Evolutionary conservation across 2,888 invertebrate species (phyloP), one percentile per base, ranked within the genome.

Genomic region (Alviniconcha strummeri): DNA sequence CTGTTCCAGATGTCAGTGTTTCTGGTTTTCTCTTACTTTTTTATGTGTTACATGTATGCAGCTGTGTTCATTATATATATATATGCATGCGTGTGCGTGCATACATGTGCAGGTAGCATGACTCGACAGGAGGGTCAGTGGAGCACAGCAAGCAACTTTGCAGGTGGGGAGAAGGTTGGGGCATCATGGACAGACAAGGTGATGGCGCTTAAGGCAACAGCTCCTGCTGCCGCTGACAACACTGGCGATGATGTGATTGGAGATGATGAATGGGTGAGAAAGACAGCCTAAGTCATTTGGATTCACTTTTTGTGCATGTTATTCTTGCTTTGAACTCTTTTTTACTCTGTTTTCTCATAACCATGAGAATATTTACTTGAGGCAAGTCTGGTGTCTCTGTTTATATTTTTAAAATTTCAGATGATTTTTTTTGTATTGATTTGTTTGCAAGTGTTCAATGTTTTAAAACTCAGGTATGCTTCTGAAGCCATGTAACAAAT

Each of bases 171-270:
- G 57, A 83, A 86, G 57, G 91, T 91, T 8, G 92, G 92, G 0
- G 88, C 84, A n/a, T 90, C 89, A 4, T 92, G 92, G 92, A 92
- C 92, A 57, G 91, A 92, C 86, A 92, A 92, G 85, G 91, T 92
- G 74, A 91, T 92, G 90, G 86, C 88, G 36, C 85, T 91, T 77
- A 92, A 92, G 84, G 85, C 88, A 15, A 52, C 84, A 6, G 90
- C 91, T 81, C 84, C 87, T n/a, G 67, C 84, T 5, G 79, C 81
- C 8, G 57, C 78, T 9, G 75, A 54, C 19, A 17, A 15, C 15
- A 17, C 7, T 60, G 77, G 56, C 54, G 82, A 77, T 71, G 82
- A 82, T 76, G 90, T 90, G 8, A 89, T 90, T 13, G 91, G 85
- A 52, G 92, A 90, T 60, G 91, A 92, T 85, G 92, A 92, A 88